A percentile compares a stretch with the other conserved stretches of the same genome.
These are phyloP conservation scores for Lethrus apterus DNA, from an alignment of 1,140 invertebrate species.

Conservation along the genomic window DNA sequence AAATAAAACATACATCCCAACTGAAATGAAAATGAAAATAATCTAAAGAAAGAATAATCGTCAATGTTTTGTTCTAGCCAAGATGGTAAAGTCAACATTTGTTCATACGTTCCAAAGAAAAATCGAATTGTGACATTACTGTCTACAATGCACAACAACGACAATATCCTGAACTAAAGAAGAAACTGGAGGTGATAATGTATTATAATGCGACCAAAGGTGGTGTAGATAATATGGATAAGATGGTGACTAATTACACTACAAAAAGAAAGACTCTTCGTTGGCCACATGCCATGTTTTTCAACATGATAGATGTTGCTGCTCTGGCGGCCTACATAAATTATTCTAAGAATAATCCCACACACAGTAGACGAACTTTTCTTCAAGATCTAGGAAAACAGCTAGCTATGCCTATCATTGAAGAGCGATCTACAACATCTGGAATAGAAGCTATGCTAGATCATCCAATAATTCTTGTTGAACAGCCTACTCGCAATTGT, in stretches of 20 bases:
- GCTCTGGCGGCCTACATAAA: constrained; percentile 12
- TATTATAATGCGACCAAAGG: constrained; percentile 42
- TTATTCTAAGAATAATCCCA: constrained; percentile 17
- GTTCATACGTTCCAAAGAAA: constrained; percentile 30
- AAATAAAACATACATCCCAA: constrained; percentile 34
- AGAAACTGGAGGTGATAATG: constrained; percentile 38
- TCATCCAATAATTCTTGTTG: too few relatives aligned
- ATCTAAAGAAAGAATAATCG: neutral
- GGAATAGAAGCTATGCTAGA: too few relatives aligned
- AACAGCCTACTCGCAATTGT: too few relatives aligned
- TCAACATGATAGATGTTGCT: constrained; percentile 43
- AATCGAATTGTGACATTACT: constrained; percentile 34
- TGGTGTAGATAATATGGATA: constrained; percentile 38
- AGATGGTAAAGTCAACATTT: too few relatives aligned
- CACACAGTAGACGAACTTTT: constrained; percentile 12
- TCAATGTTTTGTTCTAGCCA: neutral
- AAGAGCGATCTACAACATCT: constrained; percentile 1
- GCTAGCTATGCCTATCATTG: constrained; percentile 15
- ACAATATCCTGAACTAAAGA: constrained; percentile 18
- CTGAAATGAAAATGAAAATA: too few relatives aligned
- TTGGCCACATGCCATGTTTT: constrained; percentile 48
- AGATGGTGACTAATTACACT: constrained; percentile 23
- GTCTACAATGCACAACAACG: constrained; percentile 31
- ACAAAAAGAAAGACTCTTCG: constrained; percentile 43
- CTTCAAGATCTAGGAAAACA: constrained; percentile 16